These are phyloP conservation scores for Euphonia xanthogaster DNA, from an alignment of 2,797 vertebrate genomes.

Conservation along the genomic window DNA sequence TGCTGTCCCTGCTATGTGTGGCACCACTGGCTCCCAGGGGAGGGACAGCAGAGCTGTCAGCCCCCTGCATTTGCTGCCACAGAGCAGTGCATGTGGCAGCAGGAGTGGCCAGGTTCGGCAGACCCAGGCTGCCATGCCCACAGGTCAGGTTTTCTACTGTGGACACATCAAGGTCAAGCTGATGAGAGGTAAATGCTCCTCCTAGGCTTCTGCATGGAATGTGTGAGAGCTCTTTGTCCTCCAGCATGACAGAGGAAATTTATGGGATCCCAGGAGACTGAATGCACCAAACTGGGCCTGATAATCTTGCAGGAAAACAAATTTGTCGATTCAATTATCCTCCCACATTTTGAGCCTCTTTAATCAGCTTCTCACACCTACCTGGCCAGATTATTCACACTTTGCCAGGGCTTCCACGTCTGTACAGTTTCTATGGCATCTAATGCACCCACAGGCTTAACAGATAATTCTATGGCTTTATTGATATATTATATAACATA, in stretches of 20 bases:
- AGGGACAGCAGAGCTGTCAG: not conserved
- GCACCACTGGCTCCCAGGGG: not conserved
- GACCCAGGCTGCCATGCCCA: not conserved
- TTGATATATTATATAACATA: not conserved
- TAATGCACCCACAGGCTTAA: not conserved
- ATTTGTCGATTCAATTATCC: not conserved
- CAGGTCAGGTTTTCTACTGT: not conserved
- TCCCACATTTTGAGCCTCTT: not conserved
- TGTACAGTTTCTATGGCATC: not conserved
- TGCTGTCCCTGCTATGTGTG: fast-evolving
- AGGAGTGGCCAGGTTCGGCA: not conserved
- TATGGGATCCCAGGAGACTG: not conserved
- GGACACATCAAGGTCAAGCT: not conserved
- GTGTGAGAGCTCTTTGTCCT: not conserved
- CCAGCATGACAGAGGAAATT: not conserved
- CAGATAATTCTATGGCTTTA: not conserved
- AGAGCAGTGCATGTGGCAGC: fast-evolving
- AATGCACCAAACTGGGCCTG: not conserved
- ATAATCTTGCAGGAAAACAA: not conserved
- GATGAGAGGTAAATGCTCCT: not conserved
- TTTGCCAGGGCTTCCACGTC: not conserved
- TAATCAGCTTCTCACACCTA: not conserved
- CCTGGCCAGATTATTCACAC: not conserved
- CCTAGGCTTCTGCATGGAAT: not conserved
- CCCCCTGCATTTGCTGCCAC: not conserved